These are phyloP conservation scores for Formicarius rufipectus DNA, from an alignment of 2,113 vertebrate species.

Conservation along the genomic window DNA sequence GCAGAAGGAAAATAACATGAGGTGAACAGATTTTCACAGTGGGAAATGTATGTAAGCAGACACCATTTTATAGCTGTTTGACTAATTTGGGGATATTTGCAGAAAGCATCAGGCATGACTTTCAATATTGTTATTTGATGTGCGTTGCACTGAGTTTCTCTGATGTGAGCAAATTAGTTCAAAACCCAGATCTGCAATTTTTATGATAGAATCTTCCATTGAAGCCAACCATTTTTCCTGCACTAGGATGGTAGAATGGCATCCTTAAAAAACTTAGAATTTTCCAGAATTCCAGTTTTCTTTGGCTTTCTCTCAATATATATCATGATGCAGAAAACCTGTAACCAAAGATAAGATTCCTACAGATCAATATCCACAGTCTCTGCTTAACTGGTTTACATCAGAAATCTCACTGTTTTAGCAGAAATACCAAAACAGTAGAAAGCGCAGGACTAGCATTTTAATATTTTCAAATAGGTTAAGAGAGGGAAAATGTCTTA, in stretches of 20 bases:
- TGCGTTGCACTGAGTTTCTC: background rate
- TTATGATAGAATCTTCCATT: background rate
- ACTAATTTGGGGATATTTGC: background rate
- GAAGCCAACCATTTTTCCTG: background rate
- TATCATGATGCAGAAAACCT: background rate
- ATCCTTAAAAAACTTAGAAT: background rate
- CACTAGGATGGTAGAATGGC: background rate
- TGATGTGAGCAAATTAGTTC: background rate
- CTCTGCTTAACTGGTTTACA: background rate
- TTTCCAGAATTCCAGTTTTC: background rate
- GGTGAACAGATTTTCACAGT: constrained; percentile 8
- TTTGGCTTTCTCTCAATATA: background rate
- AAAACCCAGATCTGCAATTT: background rate
- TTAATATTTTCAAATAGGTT: background rate
- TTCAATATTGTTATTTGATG: background rate
- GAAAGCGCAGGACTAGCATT: background rate
- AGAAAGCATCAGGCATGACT: background rate
- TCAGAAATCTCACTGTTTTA: background rate
- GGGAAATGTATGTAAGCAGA: background rate
- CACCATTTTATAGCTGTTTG: background rate
- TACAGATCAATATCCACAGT: background rate
- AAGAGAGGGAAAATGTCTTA: background rate
- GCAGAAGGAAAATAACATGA: background rate
- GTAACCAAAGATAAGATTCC: background rate
- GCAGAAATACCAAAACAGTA: background rate